These are phyloP conservation scores for Lycia hirtaria DNA, from an alignment of 2,888 invertebrate genomes.

Conservation along the genomic window DNA sequence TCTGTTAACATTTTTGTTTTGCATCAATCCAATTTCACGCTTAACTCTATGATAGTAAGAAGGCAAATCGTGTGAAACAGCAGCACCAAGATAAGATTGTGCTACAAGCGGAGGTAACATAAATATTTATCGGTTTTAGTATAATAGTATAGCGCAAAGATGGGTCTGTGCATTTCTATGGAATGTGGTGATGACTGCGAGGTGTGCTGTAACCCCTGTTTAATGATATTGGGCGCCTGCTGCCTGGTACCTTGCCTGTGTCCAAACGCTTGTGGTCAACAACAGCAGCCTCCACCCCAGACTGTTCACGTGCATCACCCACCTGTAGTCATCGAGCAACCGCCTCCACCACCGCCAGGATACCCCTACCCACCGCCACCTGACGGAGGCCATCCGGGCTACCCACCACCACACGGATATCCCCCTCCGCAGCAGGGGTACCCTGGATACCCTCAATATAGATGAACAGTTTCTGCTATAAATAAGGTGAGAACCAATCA, in stretches of 20 bases:
- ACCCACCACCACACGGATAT: slow-evolving; percentile 49
- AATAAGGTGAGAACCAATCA: slow-evolving; percentile 54
- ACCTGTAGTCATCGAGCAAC: slow-evolving; percentile 61
- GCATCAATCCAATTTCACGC: slow-evolving; percentile 49
- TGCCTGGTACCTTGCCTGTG: slow-evolving; percentile 77
- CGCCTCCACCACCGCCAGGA: slow-evolving; percentile 58
- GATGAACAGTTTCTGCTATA: slow-evolving; percentile 55
- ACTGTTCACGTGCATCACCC: slow-evolving; percentile 74
- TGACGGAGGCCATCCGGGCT: slow-evolving; percentile 52
- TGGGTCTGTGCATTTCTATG: slow-evolving; percentile 77
- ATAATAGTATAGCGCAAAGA: slow-evolving; percentile 54
- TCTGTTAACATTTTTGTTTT: slow-evolving; percentile 44
- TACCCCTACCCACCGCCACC: slow-evolving; percentile 54
- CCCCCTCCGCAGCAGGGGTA: slow-evolving; percentile 50
- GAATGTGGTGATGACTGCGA: slow-evolving; percentile 78
- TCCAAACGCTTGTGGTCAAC: slow-evolving; percentile 78
- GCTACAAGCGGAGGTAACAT: slow-evolving; percentile 35
- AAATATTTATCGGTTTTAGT: slow-evolving; percentile 61
- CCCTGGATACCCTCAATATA: slow-evolving; percentile 51
- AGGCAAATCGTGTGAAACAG: slow-evolving; percentile 15
- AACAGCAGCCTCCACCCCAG: slow-evolving; percentile 64
- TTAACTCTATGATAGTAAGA: slow-evolving; percentile 41
- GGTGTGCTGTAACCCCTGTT: slow-evolving; percentile 75
- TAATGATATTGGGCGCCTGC: slow-evolving; percentile 74
- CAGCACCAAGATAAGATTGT: slow-evolving; percentile 27